Percentiles rank a stretch among this genome's conserved stretches.
These are phyloP conservation scores for Hyles vespertilio DNA, from an alignment of 1,140 invertebrate species.

Conservation along the genomic window DNA sequence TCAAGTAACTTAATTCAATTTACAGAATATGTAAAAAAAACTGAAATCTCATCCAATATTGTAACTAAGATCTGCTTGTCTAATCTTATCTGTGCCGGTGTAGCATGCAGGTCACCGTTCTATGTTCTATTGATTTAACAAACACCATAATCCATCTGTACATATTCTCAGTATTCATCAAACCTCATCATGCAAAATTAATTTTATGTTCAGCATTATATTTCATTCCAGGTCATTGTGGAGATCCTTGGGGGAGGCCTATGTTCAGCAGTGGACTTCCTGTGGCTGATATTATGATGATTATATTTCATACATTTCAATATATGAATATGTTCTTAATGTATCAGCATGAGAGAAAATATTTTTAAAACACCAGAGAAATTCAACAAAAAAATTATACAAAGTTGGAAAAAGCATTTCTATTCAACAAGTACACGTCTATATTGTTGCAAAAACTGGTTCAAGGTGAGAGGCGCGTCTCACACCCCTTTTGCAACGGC, in stretches of 20 bases:
- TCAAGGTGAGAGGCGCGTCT: slow-evolving; percentile 5
- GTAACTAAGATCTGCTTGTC: slow-evolving; percentile 1
- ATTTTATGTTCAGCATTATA: no score
- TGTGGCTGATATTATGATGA: no score
- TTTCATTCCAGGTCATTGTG: no score
- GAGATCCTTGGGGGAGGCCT: no score
- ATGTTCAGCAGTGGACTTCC: no score
- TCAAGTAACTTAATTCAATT: no score
- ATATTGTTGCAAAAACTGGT: slow-evolving; percentile 2
- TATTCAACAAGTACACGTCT: background rate
- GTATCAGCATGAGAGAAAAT: no score
- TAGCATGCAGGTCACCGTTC: slow-evolving; percentile 8
- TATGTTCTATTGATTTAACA: slow-evolving; percentile 14
- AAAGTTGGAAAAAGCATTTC: no score
- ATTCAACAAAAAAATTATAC: slow-evolving; percentile 1
- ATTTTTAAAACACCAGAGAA: background rate
- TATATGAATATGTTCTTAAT: no score
- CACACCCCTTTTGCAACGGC: slow-evolving; percentile 26
- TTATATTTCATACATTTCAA: no score
- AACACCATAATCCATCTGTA: background rate
- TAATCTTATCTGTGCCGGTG: slow-evolving; percentile 5
- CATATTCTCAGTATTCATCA: slow-evolving; percentile 1
- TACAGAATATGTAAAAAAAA: no score
- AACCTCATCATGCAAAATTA: no score
- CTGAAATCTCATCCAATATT: background rate